These are phyloP conservation scores for Yoshiicerus persimilis DNA, from an alignment of 1,140 invertebrate species.

Conservation along the genomic window DNA sequence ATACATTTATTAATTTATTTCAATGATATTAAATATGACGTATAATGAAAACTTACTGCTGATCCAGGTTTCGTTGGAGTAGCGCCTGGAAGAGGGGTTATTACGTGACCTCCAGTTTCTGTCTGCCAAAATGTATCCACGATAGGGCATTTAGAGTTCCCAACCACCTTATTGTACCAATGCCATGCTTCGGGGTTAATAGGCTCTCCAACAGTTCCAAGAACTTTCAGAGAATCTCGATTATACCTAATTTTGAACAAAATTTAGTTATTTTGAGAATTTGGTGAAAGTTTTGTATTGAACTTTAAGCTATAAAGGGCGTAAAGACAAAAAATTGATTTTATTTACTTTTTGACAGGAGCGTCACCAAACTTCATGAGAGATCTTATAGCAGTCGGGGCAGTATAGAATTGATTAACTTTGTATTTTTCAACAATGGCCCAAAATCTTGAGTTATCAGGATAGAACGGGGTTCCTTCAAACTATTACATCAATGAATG, in stretches of 20 bases:
- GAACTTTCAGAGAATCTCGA: constrained; percentile 69
- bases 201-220: constrained; percentile 93
- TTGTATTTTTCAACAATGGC: constrained; percentile 88
- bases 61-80: constrained; percentile 96
- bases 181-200: constrained; percentile 98
- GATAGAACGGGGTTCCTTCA: constrained; percentile 92
- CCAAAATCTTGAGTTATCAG: constrained; percentile 90
- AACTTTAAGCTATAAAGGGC: too few species aligned
- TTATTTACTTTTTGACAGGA: constrained; percentile 66
- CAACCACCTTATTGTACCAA: constrained; percentile 91
- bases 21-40: neutral
- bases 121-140: constrained; percentile 99
- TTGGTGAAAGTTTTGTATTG: too few species aligned
- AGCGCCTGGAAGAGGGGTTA: constrained; percentile 91
- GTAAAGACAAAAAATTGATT: neutral
- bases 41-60: constrained; percentile 69
- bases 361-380: constrained; percentile 91
- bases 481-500: too few species aligned
- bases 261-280: neutral
- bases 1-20: neutral
- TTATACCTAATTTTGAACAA: constrained; percentile 58
- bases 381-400: constrained; percentile 93
- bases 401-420: constrained; percentile 96
- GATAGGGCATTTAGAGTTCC: constrained; percentile 79
- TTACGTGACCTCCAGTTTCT: constrained; percentile 92